Evolutionary conservation across 2,888 invertebrate genomes (phyloP), one percentile per base, ranked within the genome.

Genomic region (Scaptomyza caliginosa): DNA sequence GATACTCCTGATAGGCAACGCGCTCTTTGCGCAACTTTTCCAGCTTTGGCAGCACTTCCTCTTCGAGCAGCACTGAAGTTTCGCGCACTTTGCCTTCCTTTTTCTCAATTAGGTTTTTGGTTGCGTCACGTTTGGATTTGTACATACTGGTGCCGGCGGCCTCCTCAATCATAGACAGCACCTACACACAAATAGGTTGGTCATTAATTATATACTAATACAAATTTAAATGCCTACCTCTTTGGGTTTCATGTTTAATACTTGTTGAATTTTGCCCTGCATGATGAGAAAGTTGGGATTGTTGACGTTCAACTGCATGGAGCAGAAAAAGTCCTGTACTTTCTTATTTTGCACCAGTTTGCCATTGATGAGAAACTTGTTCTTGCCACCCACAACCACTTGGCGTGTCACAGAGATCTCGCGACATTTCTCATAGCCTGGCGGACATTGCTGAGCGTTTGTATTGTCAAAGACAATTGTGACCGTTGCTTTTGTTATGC

Each of bases 221-320:
- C 5, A 6, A 6, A 5, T 11, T 24, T 2, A 34, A 1, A 28
- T 2, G 4, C 88, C 89, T 91, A 97, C 97, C 93, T 99, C 99
- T 40, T 95, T 94, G 0, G 99, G 98, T 90, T 99, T 99, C 99
- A 99, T 99, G 90, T 98, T 99, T 23, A 99, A 93, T 2, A 99
- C 99, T 93, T 99, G 99, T 1, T 99, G 99, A 76, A 99, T 98
- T 72, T 98, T 94, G 0, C 99, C 99, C 93, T 99, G 99, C 99
- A 99, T 99, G 88, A 99, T 99, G 30, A 99, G 94, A 92, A 99
- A 99, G 91, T 99, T 99, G 0, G 99, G 99, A 92, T 99, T 99
- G 92, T 99, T 99, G 2, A 99, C 98, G 89, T 99, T 99, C 34
- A 99, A 93, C 90, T 99, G 98, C 5, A 99, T 96, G 0, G 98